These are phyloP conservation scores for Chrysolina haemoptera DNA, from an alignment of 2,888 invertebrate genomes.

Conservation along the genomic window DNA sequence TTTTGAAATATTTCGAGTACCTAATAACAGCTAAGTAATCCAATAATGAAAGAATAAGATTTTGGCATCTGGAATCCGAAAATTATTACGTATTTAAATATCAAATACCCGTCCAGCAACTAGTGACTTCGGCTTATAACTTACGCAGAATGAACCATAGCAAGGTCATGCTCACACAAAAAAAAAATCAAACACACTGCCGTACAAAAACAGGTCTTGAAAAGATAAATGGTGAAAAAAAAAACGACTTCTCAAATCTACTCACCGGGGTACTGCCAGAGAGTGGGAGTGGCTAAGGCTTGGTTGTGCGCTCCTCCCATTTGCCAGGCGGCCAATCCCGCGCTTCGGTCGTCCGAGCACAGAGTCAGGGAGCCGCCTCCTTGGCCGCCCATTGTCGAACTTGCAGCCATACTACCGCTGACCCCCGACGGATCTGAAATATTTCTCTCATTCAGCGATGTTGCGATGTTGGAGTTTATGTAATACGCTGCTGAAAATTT, in stretches of 20 bases:
- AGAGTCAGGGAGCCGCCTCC: conserved; percentile 75
- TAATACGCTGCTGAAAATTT: conserved; percentile 3
- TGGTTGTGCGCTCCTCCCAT: conserved; percentile 72
- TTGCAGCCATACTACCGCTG: conserved; percentile 76
- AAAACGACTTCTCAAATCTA: conserved; percentile 51
- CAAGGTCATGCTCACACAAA: conserved; percentile 47
- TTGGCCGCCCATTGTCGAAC: conserved; percentile 77
- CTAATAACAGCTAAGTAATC: too few species aligned
- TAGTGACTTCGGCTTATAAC: conserved; percentile 41
- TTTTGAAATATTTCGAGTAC: too few species aligned
- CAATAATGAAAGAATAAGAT: background rate
- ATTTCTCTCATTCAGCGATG: conserved; percentile 21
- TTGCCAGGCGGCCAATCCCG: conserved; percentile 72
- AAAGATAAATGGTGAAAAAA: conserved; percentile 38
- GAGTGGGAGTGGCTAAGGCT: conserved; percentile 77
- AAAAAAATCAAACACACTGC: conserved; percentile 51
- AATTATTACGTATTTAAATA: conserved; percentile 12
- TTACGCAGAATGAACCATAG: conserved; percentile 47
- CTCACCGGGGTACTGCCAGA: conserved; percentile 88
- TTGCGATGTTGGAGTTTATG: background rate
- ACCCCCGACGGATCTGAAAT: conserved; percentile 55
- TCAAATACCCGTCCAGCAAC: conserved; percentile 12
- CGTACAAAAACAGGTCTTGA: conserved; percentile 57
- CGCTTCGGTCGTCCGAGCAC: conserved; percentile 77
- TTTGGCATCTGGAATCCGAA: background rate